Evolutionary conservation across 2,888 invertebrate species (phyloP).

Genomic region (Sinodicranocentrus sp.): DNA sequence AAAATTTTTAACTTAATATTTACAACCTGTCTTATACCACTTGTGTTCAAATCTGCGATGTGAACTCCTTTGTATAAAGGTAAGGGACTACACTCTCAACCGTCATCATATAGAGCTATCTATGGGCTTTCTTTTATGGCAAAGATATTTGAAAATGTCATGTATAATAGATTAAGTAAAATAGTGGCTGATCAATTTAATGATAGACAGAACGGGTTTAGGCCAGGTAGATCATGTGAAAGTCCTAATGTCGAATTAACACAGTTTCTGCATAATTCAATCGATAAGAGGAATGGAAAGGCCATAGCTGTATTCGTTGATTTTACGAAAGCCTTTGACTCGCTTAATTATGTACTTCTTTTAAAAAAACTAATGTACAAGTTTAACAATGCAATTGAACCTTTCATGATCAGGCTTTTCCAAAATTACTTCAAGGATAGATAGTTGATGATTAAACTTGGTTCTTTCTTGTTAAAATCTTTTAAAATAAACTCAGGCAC

Average conservation of each 20-base stretch:
- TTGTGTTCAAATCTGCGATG: background rate
- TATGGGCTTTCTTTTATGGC: constrained; percentile 13
- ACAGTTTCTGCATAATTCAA: background rate
- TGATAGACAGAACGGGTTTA: constrained; percentile 28
- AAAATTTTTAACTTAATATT: background rate
- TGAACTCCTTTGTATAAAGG: constrained; percentile 45
- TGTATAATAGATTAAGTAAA: background rate
- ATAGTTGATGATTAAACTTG: background rate
- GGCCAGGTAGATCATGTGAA: constrained; percentile 34
- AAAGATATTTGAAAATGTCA: constrained; percentile 35
- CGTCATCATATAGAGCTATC: constrained; percentile 32
- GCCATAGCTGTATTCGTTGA: constrained; percentile 43
- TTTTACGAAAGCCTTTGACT: constrained; percentile 38
- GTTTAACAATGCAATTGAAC: background rate
- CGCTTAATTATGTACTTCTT: background rate
- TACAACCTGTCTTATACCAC: background rate
- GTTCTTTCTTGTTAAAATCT: constrained; percentile 7
- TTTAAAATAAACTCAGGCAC: constrained; percentile 1
- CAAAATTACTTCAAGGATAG: constrained; percentile 11
- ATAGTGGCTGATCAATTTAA: background rate
- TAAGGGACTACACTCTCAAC: background rate
- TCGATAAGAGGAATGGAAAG: constrained; percentile 37
- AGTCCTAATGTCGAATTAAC: constrained; percentile 28
- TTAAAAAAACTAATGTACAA: constrained; percentile 15
- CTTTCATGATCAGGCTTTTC: constrained; percentile 2